These are phyloP conservation scores for Bombus pyrosoma DNA, from an alignment of 1,140 invertebrate genomes.

Conservation along the genomic window DNA sequence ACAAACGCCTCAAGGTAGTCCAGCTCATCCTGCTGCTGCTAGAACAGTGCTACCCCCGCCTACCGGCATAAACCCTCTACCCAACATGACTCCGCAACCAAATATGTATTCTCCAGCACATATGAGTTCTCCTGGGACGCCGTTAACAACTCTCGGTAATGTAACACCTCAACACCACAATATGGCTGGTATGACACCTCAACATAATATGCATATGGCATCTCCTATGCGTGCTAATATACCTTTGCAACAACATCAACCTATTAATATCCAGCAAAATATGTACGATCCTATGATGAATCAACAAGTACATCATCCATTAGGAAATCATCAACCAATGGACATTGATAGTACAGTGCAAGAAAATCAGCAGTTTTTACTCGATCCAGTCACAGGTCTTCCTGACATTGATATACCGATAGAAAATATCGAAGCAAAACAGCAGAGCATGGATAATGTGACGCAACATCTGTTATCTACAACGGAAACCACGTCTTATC, in stretches of 20 bases:
- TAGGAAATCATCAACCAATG: constrained; percentile 69
- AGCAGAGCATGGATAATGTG: constrained; percentile 67
- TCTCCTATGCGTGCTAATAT: constrained; percentile 69
- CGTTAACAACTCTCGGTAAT: constrained; percentile 68
- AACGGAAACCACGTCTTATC: constrained; percentile 43
- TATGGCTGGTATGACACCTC: constrained; percentile 69
- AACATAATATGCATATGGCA: constrained; percentile 74
- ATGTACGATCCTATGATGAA: constrained; percentile 78
- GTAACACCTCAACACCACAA: constrained; percentile 73
- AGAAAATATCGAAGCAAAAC: constrained; percentile 68
- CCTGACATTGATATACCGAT: constrained; percentile 78
- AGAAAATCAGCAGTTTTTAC: constrained; percentile 75
- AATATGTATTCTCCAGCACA: constrained; percentile 83
- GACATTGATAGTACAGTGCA: constrained; percentile 70
- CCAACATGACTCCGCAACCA: constrained; percentile 82
- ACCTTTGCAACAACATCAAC: constrained; percentile 80
- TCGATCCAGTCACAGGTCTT: constrained; percentile 75
- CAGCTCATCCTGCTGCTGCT: constrained; percentile 83
- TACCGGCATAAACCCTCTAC: constrained; percentile 81
- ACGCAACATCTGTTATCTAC: constrained; percentile 53
- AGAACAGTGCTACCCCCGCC: constrained; percentile 79
- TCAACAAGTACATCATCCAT: constrained; percentile 74
- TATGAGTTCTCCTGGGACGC: constrained; percentile 75
- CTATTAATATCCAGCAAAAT: constrained; percentile 72
- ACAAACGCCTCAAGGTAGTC: constrained; percentile 85